These are phyloP conservation scores for Acanthococcus lagerstroemiae DNA, from an alignment of 2,888 invertebrate genomes.

Conservation along the genomic window DNA sequence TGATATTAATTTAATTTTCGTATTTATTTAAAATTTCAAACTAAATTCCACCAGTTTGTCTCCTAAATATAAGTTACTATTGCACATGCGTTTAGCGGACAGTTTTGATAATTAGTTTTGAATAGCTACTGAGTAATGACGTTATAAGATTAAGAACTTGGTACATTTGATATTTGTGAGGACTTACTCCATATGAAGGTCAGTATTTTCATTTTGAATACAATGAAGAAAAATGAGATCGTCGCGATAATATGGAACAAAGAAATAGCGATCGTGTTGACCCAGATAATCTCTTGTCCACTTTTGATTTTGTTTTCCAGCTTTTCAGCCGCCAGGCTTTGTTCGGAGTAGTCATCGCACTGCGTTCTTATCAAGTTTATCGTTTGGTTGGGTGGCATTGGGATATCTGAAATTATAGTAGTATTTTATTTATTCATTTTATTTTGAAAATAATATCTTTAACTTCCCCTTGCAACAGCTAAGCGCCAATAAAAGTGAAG, in stretches of 20 bases:
- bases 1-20: not conserved
- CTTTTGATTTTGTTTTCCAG: not conserved
- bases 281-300: not conserved
- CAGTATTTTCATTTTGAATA: not conserved
- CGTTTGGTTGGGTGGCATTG: not conserved
- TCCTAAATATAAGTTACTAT: too few species aligned
- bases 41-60: too few species aligned
- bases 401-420: not conserved
- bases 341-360: not conserved
- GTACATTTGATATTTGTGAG: too few species aligned
- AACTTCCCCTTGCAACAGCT: too few species aligned
- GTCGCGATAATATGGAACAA: not conserved
- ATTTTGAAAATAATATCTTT: not conserved
- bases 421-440: not conserved
- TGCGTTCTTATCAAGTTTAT: not conserved
- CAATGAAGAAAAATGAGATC: not conserved
- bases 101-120: too few species aligned
- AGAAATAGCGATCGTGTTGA: not conserved
- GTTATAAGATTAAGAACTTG: too few species aligned
- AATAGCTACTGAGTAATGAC: too few species aligned
- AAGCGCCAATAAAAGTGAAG: too few species aligned
- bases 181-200: not conserved
- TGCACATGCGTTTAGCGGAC: too few species aligned
- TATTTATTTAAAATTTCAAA: too few species aligned
- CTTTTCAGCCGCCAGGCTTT: not conserved